Percentiles rank a stretch among this genome's conserved stretches.
Conservation (phyloP, 2,113 vertebrate species). For the Acrocephalus kingi region DNA sequence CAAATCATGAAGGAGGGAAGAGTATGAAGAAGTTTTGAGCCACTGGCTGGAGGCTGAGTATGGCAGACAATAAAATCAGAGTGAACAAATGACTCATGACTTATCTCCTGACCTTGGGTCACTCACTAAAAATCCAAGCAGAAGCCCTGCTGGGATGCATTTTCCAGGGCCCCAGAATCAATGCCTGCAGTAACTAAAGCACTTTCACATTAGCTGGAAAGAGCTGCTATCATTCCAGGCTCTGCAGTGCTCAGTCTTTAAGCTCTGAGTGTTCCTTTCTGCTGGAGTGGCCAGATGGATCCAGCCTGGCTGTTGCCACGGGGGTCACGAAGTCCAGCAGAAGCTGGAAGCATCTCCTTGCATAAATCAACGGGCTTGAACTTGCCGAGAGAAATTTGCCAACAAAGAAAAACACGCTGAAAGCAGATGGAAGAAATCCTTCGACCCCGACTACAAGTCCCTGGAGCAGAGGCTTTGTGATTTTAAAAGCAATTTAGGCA, state of each 20-base stretch:
- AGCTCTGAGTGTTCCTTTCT: background rate
- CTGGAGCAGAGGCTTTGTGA: background rate
- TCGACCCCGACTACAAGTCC: background rate
- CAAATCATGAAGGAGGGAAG: background rate
- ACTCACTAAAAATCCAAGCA: background rate
- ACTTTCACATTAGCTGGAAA: background rate
- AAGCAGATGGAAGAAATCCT: background rate
- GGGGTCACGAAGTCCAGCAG: background rate
- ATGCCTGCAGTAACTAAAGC: background rate
- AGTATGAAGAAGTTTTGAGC: background rate
- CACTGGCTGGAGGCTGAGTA: background rate
- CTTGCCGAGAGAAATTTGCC: background rate
- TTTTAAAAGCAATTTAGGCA: slow-evolving; percentile 12
- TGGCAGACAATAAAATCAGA: background rate
- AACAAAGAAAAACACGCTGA: background rate
- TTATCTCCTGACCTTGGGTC: background rate
- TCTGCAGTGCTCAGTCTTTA: background rate
- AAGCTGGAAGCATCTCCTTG: background rate
- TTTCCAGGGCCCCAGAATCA: background rate
- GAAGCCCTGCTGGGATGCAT: slow-evolving; percentile 12
- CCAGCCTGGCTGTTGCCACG: background rate
- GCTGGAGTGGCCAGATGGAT: background rate
- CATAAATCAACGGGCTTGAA: background rate
- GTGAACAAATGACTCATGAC: background rate
- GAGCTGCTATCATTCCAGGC: background rate